Base-by-base conservation (phyloP, 2,888 invertebrate genomes). In the Xanthia icteritia region DNA sequence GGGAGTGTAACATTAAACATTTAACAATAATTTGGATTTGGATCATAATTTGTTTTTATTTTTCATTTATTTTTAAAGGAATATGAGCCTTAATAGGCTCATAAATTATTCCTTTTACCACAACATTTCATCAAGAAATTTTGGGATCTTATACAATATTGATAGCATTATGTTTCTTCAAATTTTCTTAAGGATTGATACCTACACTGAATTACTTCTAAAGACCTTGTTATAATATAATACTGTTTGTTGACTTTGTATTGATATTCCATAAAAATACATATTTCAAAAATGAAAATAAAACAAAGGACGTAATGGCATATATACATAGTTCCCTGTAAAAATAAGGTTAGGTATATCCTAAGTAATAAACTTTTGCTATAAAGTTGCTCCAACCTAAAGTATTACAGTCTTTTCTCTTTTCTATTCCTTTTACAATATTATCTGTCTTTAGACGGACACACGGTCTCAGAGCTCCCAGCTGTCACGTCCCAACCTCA, bases 151-250 rank as follows among this genome's bases (percentile, higher is more conserved):
- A 81, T 80, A 77, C 58, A 84, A 81, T 79, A 86, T 84, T 81
- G 64, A 83, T 83, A 66, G 45, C 79, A 58, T 77, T 67, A 71
- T 75, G 78, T 81, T 83, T 79, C 64, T 76, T 68, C 64, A 75
- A 77, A 87, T 79, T 75, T 77, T 78, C 83, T 73, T 77, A 82
- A 36, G n/a, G 67, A 82, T 82, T 82, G 77, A 74, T 79, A 82
- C 56, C 39, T 31, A 27, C 27, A 27, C 58, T 17, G 67, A 83
- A 82, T 78, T 68, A 76, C 64, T 81, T 73, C 9, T n/a, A 51
- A 54, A 63, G 13, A 70, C 68, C 51, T 74, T 81, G 69, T 75
- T 85, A 13, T 84, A 39, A 64, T 68, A 66, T 8, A 8, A 36
- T 79, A 58, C 23, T 67, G 58, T 67, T 69, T 81, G 42, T 69